Base-by-base conservation (phyloP, 2,888 invertebrate genomes). In the Lasioglossum oenotherae region DNA sequence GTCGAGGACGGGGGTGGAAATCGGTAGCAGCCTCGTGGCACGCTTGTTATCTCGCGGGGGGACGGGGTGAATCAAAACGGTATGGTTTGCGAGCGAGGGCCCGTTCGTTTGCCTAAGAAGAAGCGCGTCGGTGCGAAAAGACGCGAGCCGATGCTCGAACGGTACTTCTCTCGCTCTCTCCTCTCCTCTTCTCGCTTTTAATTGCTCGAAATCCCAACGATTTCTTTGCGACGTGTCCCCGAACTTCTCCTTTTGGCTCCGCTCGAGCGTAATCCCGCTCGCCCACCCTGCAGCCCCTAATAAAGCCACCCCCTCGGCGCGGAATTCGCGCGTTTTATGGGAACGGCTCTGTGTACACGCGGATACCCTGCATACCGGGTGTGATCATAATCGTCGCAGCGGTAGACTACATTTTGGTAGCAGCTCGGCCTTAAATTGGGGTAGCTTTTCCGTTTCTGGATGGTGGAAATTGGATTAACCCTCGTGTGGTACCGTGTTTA, bases 171-270 rank as follows among this genome's bases (percentile, higher is more conserved):
- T 60, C 16, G 16, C 46, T 46, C 46, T 46, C 16, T 16, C 16
- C 46, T 16, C 19, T 31, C 76, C 71, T 80, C 31, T 80, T 73
- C 81, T 72, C 86, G 90, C 89, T 92, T 92, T 92, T 93, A 93
- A 93, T 93, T 92, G 91, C 91, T 88, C 89, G 87, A 90, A 92
- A 92, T 92, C 89, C 86, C 86, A 74, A 80, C 76, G 90, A 85
- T 82, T 90, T 87, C 86, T 87, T 88, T 57, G 80, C 82, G 75
- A 83, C 71, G 53, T 74, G 77, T 71, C 27, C 77, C 77, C 60
- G 67, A 31, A 38, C 69, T 72, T n/a, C 72, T 82, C 60, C 80
- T 87, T 87, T 80, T n/a, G 57, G 73, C 80, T 76, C 78, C 81
- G 76, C 49, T 81, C 80, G 76, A 77, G 73, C 80, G 78, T 74